phyloP scores from a whole-genome alignment of 1,140 invertebrate genomes.

The Eupristina koningsbergeri region DNA sequence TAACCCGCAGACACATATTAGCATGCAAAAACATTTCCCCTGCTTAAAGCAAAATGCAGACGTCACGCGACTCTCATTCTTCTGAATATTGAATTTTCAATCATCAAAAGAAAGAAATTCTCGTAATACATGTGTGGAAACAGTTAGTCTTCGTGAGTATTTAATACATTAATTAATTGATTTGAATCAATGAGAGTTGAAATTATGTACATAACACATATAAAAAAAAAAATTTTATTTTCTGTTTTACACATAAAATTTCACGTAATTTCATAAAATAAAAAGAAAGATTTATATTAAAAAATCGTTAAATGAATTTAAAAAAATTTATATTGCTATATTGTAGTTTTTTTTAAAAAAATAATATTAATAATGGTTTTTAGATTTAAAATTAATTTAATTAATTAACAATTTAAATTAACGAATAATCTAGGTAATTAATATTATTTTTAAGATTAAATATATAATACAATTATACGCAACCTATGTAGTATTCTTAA shows the following conservation, averaged over 20 bases:
- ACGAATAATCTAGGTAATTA: neutral
- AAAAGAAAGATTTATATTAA: too few species aligned
- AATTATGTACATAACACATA: neutral
- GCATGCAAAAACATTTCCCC: slow-evolving; percentile 49
- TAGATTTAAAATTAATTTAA: too few species aligned
- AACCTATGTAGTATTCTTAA: neutral
- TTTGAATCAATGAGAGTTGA: neutral
- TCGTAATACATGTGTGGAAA: slow-evolving; percentile 26
- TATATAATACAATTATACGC: neutral
- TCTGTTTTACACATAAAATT: neutral
- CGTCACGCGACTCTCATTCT: slow-evolving; percentile 44
- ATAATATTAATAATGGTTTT: too few species aligned
- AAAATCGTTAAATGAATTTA: too few species aligned
- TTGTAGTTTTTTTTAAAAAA: neutral
- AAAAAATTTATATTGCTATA: neutral
- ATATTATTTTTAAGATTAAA: neutral
- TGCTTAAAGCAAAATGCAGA: slow-evolving; percentile 44
- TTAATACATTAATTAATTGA: slow-evolving; percentile 10
- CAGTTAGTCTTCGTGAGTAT: neutral
- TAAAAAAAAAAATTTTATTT: too few species aligned
- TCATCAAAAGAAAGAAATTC: slow-evolving; percentile 15
- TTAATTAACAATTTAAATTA: too few species aligned
- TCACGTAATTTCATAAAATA: too few species aligned
- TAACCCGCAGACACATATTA: slow-evolving; percentile 45
- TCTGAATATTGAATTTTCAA: neutral